These are phyloP conservation scores for Penaeus japonicus DNA, from an alignment of 1,140 invertebrate genomes.

Conservation along the genomic window DNA sequence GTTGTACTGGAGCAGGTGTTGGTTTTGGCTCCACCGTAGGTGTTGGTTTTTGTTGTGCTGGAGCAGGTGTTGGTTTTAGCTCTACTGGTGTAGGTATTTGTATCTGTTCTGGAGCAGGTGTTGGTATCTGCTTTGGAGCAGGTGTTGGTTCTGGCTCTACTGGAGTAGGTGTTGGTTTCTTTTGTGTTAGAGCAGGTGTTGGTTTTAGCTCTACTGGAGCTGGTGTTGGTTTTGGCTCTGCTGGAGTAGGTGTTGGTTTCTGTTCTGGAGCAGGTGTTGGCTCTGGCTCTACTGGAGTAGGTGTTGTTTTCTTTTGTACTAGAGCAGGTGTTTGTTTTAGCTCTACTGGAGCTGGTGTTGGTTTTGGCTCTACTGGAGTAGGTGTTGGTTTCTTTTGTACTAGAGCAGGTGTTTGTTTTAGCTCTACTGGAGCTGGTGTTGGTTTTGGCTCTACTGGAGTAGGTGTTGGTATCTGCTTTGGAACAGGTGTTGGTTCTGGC, in stretches of 20 bases:
- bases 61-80: constrained; percentile 27
- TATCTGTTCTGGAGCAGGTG: background rate
- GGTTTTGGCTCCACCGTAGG: background rate
- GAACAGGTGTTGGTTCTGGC: constrained; percentile 24
- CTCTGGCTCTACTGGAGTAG: background rate
- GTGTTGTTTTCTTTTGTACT: background rate
- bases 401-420: background rate
- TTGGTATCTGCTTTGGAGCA: background rate
- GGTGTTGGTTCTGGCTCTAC: background rate
- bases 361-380: background rate
- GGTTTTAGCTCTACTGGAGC: background rate
- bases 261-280: background rate
- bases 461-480: background rate
- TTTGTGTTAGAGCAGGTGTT: background rate
- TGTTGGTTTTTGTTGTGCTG: background rate
- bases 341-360: background rate
- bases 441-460: background rate
- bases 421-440: background rate
- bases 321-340: background rate
- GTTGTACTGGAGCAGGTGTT: constrained; percentile 12
- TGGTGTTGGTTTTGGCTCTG: background rate
- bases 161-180: background rate
- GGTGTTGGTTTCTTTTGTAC: background rate
- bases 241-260: background rate
- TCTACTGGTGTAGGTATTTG: background rate